Evolutionary conservation across 2,113 vertebrate species (phyloP).

Genomic region (Cinclus mexicanus): DNA sequence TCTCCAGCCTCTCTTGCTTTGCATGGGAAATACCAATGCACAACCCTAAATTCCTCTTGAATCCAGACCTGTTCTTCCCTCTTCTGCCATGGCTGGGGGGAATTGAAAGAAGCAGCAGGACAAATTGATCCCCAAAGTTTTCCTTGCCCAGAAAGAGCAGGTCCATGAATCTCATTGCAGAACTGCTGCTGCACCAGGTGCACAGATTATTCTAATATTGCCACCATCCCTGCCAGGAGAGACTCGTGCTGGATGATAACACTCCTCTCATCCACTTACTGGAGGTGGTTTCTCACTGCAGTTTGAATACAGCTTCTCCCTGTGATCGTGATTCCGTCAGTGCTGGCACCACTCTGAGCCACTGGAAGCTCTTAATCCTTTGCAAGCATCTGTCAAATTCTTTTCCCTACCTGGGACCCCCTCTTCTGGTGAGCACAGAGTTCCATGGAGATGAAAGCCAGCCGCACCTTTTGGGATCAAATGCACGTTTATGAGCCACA

Average conservation of each 20-base stretch:
- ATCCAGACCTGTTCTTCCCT: neutral
- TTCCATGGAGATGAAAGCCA: neutral
- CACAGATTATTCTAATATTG: neutral
- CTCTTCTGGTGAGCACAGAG: neutral
- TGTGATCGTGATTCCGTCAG: neutral
- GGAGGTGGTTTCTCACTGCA: neutral
- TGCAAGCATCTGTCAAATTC: slow-evolving; percentile 31
- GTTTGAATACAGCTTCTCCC: neutral
- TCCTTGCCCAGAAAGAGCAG: neutral
- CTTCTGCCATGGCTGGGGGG: rapidly evolving
- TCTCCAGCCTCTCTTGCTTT: neutral
- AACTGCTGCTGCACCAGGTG: slow-evolving; percentile 29
- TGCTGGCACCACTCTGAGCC: neutral
- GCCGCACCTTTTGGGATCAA: neutral
- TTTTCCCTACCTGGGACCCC: neutral
- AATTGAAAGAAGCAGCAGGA: neutral
- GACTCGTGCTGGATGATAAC: neutral
- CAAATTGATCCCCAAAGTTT: neutral
- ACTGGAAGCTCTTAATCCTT: slow-evolving; percentile 52
- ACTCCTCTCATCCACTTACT: neutral
- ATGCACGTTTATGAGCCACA: neutral
- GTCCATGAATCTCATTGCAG: slow-evolving; percentile 14
- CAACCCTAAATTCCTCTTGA: neutral
- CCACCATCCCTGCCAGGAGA: neutral
- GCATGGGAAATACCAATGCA: neutral